Conservation (phyloP, 2,797 vertebrate species). For the Tinamus major region DNA sequence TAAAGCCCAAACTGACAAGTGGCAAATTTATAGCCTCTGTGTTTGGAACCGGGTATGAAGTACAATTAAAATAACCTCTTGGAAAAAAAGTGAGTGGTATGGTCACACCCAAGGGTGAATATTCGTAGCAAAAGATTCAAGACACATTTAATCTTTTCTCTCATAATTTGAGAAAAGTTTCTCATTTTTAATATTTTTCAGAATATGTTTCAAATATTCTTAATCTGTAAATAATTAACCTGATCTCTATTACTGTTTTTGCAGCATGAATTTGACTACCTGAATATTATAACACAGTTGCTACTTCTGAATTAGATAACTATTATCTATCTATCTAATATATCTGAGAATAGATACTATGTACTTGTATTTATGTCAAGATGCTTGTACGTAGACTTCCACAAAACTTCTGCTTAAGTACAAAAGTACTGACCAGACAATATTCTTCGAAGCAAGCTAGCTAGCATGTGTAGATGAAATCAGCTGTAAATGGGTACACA, state of each 20-base stretch:
- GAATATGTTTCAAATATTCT: not conserved
- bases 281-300: not conserved
- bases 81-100: not conserved
- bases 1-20: not conserved
- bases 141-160: not conserved
- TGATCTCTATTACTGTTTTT: not conserved
- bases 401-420: not conserved
- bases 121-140: not conserved
- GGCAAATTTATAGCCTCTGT: not conserved
- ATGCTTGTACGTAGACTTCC: not conserved
- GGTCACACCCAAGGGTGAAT: not conserved
- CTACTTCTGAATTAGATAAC: not conserved
- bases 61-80: not conserved
- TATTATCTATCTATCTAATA: not conserved
- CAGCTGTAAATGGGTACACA: not conserved
- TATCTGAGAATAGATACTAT: not conserved
- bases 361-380: not conserved
- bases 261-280: not conserved
- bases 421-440: not conserved
- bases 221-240: not conserved
- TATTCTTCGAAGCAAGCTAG: not conserved
- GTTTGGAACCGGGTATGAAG: slow-evolving; percentile 3
- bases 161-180: not conserved
- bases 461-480: not conserved
- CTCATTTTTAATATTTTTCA: not conserved